A percentile compares a stretch with the other conserved stretches of the same genome.
These are phyloP conservation scores for Formicarius rufipectus DNA, from an alignment of 2,113 vertebrate genomes.

Conservation along the genomic window DNA sequence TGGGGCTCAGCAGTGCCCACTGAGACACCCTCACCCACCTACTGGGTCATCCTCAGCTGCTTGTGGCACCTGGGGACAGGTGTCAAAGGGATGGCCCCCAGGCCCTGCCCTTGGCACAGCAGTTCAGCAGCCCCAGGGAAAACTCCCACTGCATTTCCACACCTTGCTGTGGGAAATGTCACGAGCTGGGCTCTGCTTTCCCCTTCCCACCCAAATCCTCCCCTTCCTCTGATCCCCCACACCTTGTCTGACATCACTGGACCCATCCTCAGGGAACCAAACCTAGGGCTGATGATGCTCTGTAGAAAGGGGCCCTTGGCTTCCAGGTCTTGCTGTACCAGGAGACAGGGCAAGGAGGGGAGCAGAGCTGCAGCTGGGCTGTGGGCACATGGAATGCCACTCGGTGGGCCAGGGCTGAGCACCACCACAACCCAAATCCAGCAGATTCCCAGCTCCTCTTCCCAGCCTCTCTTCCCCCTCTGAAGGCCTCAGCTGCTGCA, in stretches of 20 bases:
- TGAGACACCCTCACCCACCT: not conserved
- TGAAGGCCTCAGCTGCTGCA: rapidly evolving
- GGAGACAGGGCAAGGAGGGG: not conserved
- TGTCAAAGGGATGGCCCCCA: not conserved
- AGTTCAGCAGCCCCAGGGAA: not conserved
- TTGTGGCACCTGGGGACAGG: not conserved
- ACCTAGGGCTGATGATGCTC: not conserved
- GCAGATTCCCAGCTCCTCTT: not conserved
- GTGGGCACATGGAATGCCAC: rapidly evolving
- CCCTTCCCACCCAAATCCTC: not conserved
- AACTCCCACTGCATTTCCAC: not conserved
- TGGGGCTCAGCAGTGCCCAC: not conserved
- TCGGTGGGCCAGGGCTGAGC: not conserved
- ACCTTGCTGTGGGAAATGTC: not conserved
- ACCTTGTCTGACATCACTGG: not conserved
- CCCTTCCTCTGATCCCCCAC: not conserved
- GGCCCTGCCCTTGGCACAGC: not conserved
- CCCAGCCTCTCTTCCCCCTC: not conserved
- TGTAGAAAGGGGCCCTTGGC: not conserved
- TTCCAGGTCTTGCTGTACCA: not conserved
- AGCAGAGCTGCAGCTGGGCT: not conserved
- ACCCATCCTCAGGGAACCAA: not conserved
- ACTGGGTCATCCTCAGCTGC: not conserved
- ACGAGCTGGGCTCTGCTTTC: not conserved
- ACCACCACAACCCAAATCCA: rapidly evolving